Base-by-base conservation (phyloP, 2,797 vertebrate species). In the Staurois parvus region DNA sequence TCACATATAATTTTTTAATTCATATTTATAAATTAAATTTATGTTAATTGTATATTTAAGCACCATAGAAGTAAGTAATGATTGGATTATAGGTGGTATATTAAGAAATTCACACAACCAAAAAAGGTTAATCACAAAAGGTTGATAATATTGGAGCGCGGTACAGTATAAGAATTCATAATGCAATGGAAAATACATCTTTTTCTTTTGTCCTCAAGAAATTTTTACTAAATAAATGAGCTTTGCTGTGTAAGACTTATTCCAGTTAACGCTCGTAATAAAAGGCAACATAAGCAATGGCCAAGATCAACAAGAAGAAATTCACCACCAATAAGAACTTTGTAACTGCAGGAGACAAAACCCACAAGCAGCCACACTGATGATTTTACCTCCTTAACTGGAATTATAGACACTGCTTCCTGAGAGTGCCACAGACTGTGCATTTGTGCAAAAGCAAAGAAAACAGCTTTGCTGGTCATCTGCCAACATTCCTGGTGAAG, bases 401-500 rank as follows among this genome's bases (percentile, higher is more conserved):
- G 78, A 70, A 56, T 11, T 13, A 24, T 15, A 48, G 59, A n/a
- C 29, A 32, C 62, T 28, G 2, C 24, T 48, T 56, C 62, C 52
- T 68, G 28, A 59, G 17, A 80, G 56, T 40, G 24, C 10, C 19
- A 72, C n/a, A 72, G 45, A n/a, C 32, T 30, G 40, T 15, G 9
- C 34, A 42, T 24, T 26, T 73, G 52, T 79, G 28, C 17, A 70
- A 70, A 56, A 34, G 68, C n/a, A 42, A 77, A 42, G 15, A 28
- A 76, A 83, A 67, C 69, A 32, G 40, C 5, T 26, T 40, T 28
- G 48, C n/a, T 85, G 84, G 78, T 76, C 72, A 24, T 24, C 28
- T 81, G 84, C 78, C 84, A 81, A 68, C 45, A 34, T 83, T 24
- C 10, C 34, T 67, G 84, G 72, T 40, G 28, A 69, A 64, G 78